Conservation (phyloP, 2,888 invertebrate species). For the Plebejus melissa region DNA sequence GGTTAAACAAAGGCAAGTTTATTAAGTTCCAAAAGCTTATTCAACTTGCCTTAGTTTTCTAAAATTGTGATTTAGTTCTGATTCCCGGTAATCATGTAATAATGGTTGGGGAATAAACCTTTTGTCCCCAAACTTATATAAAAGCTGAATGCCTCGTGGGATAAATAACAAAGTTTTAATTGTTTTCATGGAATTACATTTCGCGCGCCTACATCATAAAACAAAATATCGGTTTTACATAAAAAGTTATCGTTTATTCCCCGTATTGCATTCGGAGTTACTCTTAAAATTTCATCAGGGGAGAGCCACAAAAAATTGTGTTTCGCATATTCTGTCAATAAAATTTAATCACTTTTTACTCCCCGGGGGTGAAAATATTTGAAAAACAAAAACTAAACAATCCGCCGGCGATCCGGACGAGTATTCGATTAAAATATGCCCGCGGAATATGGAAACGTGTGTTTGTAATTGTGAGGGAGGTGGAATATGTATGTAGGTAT, state of each 20-base stretch:
- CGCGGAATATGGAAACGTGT: not conserved
- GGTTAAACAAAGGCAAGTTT: too few relatives aligned
- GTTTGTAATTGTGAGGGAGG: not conserved
- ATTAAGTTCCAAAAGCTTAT: too few relatives aligned
- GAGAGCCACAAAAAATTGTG: not conserved
- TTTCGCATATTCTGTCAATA: conserved; percentile 21
- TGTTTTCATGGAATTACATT: not conserved
- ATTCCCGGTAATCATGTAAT: not conserved
- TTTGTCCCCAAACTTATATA: not conserved
- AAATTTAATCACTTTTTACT: conserved; percentile 24
- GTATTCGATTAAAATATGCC: conserved; percentile 20
- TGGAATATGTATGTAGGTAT: not conserved
- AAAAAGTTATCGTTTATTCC: conserved; percentile 10
- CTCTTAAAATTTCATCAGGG: conserved; percentile 10
- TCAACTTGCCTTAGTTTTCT: too few relatives aligned
- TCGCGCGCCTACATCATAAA: not conserved
- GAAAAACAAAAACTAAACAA: conserved; percentile 22
- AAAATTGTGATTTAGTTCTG: too few relatives aligned
- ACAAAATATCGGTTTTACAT: conserved; percentile 6
- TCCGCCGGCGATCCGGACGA: not conserved
- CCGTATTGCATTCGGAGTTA: not conserved
- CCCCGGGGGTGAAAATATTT: not conserved
- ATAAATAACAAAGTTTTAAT: not conserved
- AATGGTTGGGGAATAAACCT: not conserved
- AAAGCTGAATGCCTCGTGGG: not conserved